Conservation (phyloP, 2,888 invertebrate genomes). For the Hermaeophaga mercurialis region DNA sequence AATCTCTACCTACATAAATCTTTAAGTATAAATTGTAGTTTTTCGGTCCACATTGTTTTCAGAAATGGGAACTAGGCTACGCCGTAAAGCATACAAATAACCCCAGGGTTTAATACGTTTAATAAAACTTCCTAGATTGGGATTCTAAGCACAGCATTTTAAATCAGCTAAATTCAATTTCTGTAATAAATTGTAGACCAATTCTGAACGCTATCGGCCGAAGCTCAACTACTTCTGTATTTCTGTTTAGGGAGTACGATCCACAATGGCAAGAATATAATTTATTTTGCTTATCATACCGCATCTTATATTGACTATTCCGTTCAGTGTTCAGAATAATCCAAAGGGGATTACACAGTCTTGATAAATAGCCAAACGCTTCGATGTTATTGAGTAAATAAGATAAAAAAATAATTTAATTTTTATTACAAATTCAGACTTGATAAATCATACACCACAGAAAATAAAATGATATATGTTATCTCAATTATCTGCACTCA, state of each 20-base stretch:
- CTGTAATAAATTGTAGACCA: slow-evolving; percentile 24
- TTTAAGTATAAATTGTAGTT: slow-evolving; percentile 7
- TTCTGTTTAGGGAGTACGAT: slow-evolving; percentile 24
- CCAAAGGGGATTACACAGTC: too few species aligned
- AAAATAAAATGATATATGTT: too few species aligned
- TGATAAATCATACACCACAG: too few species aligned
- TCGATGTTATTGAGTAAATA: too few species aligned
- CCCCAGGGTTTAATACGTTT: slow-evolving; percentile 14
- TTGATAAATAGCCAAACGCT: too few species aligned
- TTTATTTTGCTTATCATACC: slow-evolving; percentile 23
- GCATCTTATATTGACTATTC: slow-evolving; percentile 19
- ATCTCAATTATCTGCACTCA: too few species aligned
- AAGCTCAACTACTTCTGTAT: slow-evolving; percentile 20
- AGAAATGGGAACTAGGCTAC: not conserved
- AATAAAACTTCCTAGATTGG: slow-evolving; percentile 22
- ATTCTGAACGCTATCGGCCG: slow-evolving; percentile 23
- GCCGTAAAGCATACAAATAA: slow-evolving; percentile 12
- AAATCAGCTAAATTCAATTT: slow-evolving; percentile 25
- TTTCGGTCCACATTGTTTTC: not conserved
- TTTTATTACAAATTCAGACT: too few species aligned
- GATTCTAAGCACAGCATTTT: slow-evolving; percentile 23
- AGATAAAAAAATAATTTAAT: too few species aligned
- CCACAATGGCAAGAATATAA: slow-evolving; percentile 22
- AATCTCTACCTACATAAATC: slow-evolving; percentile 1
- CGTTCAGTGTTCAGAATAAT: too few species aligned